Base-by-base conservation (phyloP, 2,888 invertebrate genomes). In the Noctuana brunneofusca region DNA sequence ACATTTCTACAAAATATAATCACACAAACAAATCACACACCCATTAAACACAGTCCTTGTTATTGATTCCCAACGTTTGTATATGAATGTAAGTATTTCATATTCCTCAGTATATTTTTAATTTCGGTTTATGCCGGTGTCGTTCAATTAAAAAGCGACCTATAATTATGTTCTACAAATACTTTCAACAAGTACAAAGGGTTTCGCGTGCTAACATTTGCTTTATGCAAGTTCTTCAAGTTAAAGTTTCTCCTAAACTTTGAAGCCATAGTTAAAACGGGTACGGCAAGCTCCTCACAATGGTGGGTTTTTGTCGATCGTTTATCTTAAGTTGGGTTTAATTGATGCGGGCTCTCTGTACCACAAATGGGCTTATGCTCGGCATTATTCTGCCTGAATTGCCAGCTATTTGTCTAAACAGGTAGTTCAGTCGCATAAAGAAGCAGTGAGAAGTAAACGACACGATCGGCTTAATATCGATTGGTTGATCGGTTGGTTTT, bases 311-410 rank as follows among this genome's bases (percentile, higher is more conserved):
- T 53, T 59, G 59, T 46, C 43, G 53, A 46, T 59, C 53, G 43
- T 53, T 53, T 53, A 53, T 59, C 53, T 59, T 32, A 43, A 30
- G 52, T 59, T 59, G 43, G 53, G 53, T 53, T 59, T 53, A 53
- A 59, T 59, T 59, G 43, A 59, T 59, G 53, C 59, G 59, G 59
- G 59, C 22, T 43, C 53, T 16, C 32, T 46, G 46, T 53, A 46
- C 53, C 53, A 38, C 59, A 53, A 59, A 59, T 46, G 52, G 53
- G 20, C 16, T 41, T 52, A 41, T 58, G 24, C 24, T 57, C 49
- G 22, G 38, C 30, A 52, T 58, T 59, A 53, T 46, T 27, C 46
- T 16, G 16, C 32, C 9, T 52, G 18, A 52, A 43, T 27, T 46
- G 46, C 41, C 41, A 18, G 14, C 52, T 30, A 52, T 58, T 58